Percentiles rank a stretch among this genome's conserved stretches.
Evolutionary conservation across 2,113 vertebrate species (phyloP).

Genomic region (Charadrius vociferus): DNA sequence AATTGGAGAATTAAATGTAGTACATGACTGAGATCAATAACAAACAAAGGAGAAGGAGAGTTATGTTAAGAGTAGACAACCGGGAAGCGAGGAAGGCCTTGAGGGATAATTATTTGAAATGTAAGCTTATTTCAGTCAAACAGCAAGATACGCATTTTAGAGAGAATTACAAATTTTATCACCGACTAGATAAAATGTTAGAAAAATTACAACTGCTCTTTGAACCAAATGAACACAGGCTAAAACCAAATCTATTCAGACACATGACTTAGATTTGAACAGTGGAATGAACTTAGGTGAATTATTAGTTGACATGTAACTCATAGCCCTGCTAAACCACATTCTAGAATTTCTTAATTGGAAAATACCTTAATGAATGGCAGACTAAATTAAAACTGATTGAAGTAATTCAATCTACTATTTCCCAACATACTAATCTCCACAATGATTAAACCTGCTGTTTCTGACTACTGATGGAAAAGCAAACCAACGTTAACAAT

Average conservation of each 20-base stretch:
- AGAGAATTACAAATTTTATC: neutral
- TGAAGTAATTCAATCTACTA: neutral
- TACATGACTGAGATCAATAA: neutral
- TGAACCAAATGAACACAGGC: neutral
- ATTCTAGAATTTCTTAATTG: neutral
- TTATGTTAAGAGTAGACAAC: neutral
- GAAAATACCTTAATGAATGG: neutral
- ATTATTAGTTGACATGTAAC: neutral
- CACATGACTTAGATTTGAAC: neutral
- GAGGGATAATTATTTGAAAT: neutral
- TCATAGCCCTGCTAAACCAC: neutral
- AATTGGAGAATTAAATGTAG: neutral
- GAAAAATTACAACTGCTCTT: neutral
- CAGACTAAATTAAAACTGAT: neutral
- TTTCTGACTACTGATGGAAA: neutral
- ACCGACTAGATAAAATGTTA: neutral
- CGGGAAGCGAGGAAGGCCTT: neutral
- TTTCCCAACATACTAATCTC: neutral
- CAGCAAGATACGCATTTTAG: neutral
- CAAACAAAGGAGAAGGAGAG: neutral
- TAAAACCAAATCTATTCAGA: neutral
- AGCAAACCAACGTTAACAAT: neutral
- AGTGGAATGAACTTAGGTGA: neutral
- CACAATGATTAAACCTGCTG: neutral
- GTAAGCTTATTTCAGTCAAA: neutral